phyloP scores from a whole-genome alignment of 2,888 invertebrate species.

The Ophion obscuratus region DNA sequence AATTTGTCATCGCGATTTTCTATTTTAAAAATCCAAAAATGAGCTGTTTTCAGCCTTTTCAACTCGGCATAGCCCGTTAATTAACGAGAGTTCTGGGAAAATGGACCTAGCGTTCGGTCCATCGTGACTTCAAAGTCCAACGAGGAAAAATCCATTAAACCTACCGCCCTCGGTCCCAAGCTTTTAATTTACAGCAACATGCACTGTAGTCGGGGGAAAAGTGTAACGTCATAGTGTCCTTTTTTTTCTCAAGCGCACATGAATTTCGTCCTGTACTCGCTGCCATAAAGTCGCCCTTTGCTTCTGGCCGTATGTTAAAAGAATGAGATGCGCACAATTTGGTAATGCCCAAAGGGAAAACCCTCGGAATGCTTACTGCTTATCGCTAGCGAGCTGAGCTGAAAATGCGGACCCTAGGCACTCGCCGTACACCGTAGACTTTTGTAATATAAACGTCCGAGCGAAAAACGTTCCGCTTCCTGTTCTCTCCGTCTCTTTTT shows the following conservation, averaged over 20 bases:
- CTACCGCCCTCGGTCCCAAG: not conserved
- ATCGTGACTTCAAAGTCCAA: not conserved
- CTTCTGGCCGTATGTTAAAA: not conserved
- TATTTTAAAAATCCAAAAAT: too few species aligned
- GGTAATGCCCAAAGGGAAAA: constrained; percentile 45
- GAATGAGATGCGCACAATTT: constrained; percentile 45
- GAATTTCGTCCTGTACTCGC: not conserved
- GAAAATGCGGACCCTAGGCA: constrained; percentile 38
- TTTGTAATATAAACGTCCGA: constrained; percentile 35
- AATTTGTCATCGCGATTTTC: too few species aligned
- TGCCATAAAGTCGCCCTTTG: not conserved
- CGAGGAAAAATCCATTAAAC: constrained; percentile 25
- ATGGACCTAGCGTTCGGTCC: not conserved
- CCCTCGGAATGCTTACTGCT: constrained; percentile 41
- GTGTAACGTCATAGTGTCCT: not conserved
- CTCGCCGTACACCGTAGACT: constrained; percentile 23
- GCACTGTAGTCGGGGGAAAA: not conserved
- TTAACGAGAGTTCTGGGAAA: not conserved
- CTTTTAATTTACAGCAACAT: constrained; percentile 7
- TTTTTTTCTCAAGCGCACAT: constrained; percentile 2
- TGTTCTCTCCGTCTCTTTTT: not conserved
- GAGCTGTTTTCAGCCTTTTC: too few species aligned
- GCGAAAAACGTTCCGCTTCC: constrained; percentile 23
- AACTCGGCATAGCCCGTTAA: too few species aligned
- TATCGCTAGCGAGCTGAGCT: constrained; percentile 38